A percentile compares a stretch with the other conserved stretches of the same genome.
Evolutionary conservation across 2,797 vertebrate species (phyloP).

Genomic region (Galaxias olidus): DNA sequence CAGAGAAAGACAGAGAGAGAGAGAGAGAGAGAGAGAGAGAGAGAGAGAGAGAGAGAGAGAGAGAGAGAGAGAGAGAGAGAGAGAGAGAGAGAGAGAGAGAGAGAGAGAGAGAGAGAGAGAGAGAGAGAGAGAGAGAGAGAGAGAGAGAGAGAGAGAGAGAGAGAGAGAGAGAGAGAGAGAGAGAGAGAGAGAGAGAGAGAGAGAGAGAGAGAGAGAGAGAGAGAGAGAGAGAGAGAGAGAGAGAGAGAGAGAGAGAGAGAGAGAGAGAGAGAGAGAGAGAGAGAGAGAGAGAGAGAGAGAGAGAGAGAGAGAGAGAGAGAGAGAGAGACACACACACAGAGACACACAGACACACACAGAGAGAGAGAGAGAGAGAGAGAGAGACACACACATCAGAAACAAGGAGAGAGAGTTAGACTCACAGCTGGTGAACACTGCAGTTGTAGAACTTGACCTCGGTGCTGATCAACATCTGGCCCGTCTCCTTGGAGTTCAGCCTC

Average conservation of each 20-base stretch:
- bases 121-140: background rate
- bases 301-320: slow-evolving; percentile 9
- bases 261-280: too few relatives aligned
- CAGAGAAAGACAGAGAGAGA: too few relatives aligned
- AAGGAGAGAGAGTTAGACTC: slow-evolving; percentile 67
- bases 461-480: slow-evolving; percentile 93
- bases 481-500: slow-evolving; percentile 92
- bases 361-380: slow-evolving; percentile 4
- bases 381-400: slow-evolving; percentile 2
- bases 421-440: slow-evolving; percentile 98
- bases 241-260: background rate
- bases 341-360: too few relatives aligned
- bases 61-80: slow-evolving; percentile 29
- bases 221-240: slow-evolving; percentile 16
- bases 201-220: background rate
- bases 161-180: background rate
- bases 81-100: slow-evolving; percentile 27
- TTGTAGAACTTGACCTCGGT: slow-evolving; percentile 99
- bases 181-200: slow-evolving; percentile 1
- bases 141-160: too few relatives aligned
- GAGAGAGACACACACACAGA: too few relatives aligned
- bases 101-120: slow-evolving; percentile 7
- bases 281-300: background rate
- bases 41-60: background rate
- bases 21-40: too few relatives aligned